Base-by-base conservation (phyloP, 2,888 invertebrate genomes). In the Stenoptilia bipunctidactyla region DNA sequence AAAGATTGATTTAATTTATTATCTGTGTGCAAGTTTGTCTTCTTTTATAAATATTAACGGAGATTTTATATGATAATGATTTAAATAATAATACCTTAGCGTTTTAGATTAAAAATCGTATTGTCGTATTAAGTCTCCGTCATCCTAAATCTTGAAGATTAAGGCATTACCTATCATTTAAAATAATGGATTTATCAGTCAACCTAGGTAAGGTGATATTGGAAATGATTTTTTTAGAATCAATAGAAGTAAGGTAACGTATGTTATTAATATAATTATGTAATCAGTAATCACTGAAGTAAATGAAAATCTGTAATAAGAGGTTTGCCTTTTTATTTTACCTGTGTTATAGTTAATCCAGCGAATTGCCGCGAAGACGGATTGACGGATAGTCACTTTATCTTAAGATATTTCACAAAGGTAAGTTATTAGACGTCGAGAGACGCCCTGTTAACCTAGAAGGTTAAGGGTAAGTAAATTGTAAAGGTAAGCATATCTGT, bases 181-280 rank as follows among this genome's bases (percentile, higher is more conserved):
- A 20, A 74, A 71, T 73, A 76, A 74, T 67, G 77, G 73, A 75
- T 70, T 74, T 74, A 72, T 79, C 72, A 68, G 66, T 70, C 70
- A 74, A 75, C 77, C 61, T 80, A 80, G 71, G 51, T 80, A 82
- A 82, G 82, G 71, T 75, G 77, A 80, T 80, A 82, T 80, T 80
- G 82, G 80, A 82, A 82, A 79, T 80, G 82, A 80, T 80, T 82
- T 83, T 83, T 83, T 79, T 82, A 82, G 83, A 76, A 76, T 82
- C 79, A 82, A 68, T 82, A 83, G 82, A 52, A 44, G 42, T 82
- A 83, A 83, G 82, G 57, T 77, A 77, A 74, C 73, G 70, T 82
- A 82, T 79, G 76, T 80, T 82, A 82, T 74, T 71, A 80, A 62
- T 13, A 34, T 73, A 73, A 68, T 68, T 71, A 79, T 82, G 79